These are phyloP conservation scores for Autographa pulchrina DNA, from an alignment of 2,888 invertebrate species.

Conservation along the genomic window DNA sequence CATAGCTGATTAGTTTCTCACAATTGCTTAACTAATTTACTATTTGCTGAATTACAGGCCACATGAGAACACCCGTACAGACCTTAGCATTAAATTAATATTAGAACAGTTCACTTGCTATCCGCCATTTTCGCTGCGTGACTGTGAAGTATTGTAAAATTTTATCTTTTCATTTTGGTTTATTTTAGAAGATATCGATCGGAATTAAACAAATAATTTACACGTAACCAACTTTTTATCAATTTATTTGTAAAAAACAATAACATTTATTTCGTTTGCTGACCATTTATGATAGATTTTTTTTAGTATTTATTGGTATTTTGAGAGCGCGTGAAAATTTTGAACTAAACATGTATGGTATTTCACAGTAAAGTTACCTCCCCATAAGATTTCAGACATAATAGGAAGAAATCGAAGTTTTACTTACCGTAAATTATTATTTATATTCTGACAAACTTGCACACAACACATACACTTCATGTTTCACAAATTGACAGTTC, in stretches of 20 bases:
- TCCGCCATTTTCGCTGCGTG: conserved; percentile 10
- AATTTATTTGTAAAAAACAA: conserved; percentile 11
- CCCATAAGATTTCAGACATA: conserved; percentile 5
- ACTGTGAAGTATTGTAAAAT: conserved; percentile 14
- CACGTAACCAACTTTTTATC: conserved; percentile 6
- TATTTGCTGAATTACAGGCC: conserved; percentile 6
- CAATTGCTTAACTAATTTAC: conserved; percentile 11
- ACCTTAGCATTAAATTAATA: conserved; percentile 11
- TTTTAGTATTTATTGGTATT: conserved; percentile 12
- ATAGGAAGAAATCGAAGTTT: conserved; percentile 7
- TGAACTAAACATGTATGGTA: conserved; percentile 8
- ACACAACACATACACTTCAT: background rate
- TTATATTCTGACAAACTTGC: background rate
- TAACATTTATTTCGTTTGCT: conserved; percentile 6
- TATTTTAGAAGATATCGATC: conserved; percentile 11
- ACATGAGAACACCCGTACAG: conserved; percentile 8
- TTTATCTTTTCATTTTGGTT: conserved; percentile 12
- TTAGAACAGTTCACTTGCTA: conserved; percentile 13
- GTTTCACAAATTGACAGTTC: background rate
- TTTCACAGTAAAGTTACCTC: conserved; percentile 8
- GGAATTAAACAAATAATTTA: conserved; percentile 11
- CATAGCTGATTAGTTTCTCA: too few species aligned
- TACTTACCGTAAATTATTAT: background rate
- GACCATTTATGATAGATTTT: conserved; percentile 3
- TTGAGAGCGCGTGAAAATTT: conserved; percentile 11